Conservation (phyloP, 2,888 invertebrate genomes). For the Orthosia cruda region DNA sequence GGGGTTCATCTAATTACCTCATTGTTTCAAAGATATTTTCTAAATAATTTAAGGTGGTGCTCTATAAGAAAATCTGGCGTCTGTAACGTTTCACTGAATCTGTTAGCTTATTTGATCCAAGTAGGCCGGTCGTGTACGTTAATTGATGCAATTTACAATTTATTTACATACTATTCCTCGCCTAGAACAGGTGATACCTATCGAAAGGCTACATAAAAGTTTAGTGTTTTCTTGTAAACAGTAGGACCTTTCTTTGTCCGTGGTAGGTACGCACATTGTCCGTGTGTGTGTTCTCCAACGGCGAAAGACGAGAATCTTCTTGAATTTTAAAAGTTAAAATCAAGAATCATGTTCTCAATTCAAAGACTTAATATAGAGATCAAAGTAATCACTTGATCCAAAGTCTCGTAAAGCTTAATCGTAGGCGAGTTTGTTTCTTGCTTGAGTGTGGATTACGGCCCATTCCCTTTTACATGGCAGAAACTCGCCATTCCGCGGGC, state of each 20-base stretch:
- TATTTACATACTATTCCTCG: not conserved
- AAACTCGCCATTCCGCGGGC: not conserved
- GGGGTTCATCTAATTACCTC: not conserved
- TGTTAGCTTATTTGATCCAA: too few species aligned
- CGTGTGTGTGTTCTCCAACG: too few species aligned
- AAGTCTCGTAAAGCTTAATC: not conserved
- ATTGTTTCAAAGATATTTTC: constrained; percentile 5
- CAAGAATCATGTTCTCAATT: not conserved
- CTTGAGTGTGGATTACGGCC: too few species aligned
- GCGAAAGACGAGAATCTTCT: too few species aligned
- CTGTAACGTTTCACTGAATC: too few species aligned
- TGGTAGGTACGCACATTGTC: too few species aligned
- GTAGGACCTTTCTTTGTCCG: too few species aligned
- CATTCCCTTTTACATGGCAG: not conserved
- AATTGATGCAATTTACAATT: constrained; percentile 19
- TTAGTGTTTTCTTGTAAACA: too few species aligned
- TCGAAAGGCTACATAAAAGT: too few species aligned
- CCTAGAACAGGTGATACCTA: not conserved
- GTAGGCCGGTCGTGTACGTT: constrained; percentile 1
- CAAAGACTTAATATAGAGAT: not conserved
- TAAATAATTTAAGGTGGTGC: constrained; percentile 1
- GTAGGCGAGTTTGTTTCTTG: not conserved
- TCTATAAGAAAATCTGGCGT: too few species aligned
- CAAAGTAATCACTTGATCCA: not conserved
- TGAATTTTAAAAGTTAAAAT: not conserved